Evolutionary conservation across 2,888 invertebrate species (phyloP).

Genomic region (Sinohyriopsis cumingii): DNA sequence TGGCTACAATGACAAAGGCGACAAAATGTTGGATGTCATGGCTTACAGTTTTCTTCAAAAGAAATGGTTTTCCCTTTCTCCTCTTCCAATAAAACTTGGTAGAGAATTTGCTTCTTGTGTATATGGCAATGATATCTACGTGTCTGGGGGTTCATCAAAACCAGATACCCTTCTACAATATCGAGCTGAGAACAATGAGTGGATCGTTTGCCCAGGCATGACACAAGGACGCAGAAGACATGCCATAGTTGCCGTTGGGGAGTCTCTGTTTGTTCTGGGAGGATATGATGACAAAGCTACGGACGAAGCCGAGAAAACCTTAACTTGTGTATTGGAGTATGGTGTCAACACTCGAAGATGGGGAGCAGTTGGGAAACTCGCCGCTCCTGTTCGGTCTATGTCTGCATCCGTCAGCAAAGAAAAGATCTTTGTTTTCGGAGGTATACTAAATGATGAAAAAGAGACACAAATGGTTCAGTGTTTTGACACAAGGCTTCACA

Average conservation of each 20-base stretch:
- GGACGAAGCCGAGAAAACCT: conserved; percentile 42
- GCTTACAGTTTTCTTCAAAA: conserved; percentile 45
- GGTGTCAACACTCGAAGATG: conserved; percentile 44
- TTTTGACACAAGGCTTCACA: conserved; percentile 46
- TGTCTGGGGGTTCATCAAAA: conserved; percentile 53
- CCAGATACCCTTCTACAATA: conserved; percentile 45
- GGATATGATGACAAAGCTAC: conserved; percentile 54
- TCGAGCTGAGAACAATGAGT: conserved; percentile 48
- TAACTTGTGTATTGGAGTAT: conserved; percentile 48
- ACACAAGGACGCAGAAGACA: conserved; percentile 50
- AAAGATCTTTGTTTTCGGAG: conserved; percentile 54
- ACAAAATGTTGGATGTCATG: conserved; percentile 50
- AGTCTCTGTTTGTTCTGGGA: conserved; percentile 47
- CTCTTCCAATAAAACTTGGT: conserved; percentile 45
- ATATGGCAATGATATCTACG: conserved; percentile 52
- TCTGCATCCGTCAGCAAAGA: conserved; percentile 50
- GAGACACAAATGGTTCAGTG: conserved; percentile 53
- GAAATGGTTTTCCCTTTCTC: conserved; percentile 46
- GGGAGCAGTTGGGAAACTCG: conserved; percentile 37
- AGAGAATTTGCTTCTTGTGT: conserved; percentile 50
- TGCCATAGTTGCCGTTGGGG: conserved; percentile 55
- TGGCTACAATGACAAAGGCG: conserved; percentile 46
- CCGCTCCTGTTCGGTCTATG: conserved; percentile 44
- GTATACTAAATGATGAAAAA: conserved; percentile 44
- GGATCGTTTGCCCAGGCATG: conserved; percentile 47